Evolutionary conservation across 2,888 invertebrate genomes (phyloP), one percentile per base, ranked within the genome.

Genomic region (Sisyra terminalis): DNA sequence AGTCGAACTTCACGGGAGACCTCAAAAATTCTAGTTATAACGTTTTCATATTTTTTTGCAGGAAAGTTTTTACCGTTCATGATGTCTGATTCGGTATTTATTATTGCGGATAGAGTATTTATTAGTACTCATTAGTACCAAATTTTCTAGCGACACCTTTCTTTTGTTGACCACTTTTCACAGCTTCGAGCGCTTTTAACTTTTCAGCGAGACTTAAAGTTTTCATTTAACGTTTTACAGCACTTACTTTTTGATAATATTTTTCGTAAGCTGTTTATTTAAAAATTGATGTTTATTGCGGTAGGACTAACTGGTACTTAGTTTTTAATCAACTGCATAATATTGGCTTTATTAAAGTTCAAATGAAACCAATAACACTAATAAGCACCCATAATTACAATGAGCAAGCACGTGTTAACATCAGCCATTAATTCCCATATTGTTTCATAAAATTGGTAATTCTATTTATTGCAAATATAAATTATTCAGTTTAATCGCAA

Each of bases 161-260:
- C 11, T 11, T 11, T 13, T 35, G 8, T 11, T 10, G 13, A 35
- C 35, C 8, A 11, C 35, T 35, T 11, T 35, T 35, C 35, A 35
- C 35, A 10, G 35, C 35, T 35, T 35, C 11, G 11, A 35, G 9
- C 35, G 11, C 9, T 35, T 35, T 11, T 11, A 35, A 35, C 35
- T 35, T 35, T 10, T 35, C 35, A 10, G 35, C 35, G 35, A 10
- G 13, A 8, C 10, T 35, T 11, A 35, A 11, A 10, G 35, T 35
- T 35, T 35, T 35, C 35, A 35, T 7, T 11, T 35, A 10, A 13
- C 35, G 35, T 35, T 35, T 35, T 13, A 35, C 30, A 29, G 30
- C 30, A 29, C 30, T 29, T 9, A 29, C 9, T 8, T 29, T 29
- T 29, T 29, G 9, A 29, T 8, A 29, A 29, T 29, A 8, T 8